Conservation (phyloP, 2,113 vertebrate genomes). For the Galbula dea region DNA sequence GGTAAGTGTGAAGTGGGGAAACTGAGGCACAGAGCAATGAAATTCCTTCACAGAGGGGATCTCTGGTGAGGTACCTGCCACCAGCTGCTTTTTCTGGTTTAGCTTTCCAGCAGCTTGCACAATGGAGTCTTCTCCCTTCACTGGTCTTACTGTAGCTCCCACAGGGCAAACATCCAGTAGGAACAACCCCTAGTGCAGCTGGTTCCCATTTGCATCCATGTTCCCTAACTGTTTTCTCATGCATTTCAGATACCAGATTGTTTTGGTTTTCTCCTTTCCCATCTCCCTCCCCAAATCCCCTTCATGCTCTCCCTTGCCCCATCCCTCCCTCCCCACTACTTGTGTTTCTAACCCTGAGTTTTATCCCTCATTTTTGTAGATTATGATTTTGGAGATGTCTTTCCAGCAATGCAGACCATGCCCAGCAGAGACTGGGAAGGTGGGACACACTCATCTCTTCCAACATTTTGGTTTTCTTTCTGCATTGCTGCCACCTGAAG, state of each 20-base stretch:
- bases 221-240: background rate
- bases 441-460: constrained; percentile 85
- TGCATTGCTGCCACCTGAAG: constrained; percentile 61
- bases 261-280: constrained; percentile 13
- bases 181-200: background rate
- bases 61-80: background rate
- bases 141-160: background rate
- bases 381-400: constrained; percentile 99
- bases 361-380: constrained; percentile 96
- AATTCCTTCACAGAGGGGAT: background rate
- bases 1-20: background rate
- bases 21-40: background rate
- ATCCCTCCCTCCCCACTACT: background rate
- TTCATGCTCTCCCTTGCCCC: background rate
- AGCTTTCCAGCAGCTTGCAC: background rate
- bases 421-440: constrained; percentile 99
- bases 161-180: background rate
- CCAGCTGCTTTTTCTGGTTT: background rate
- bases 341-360: constrained; percentile 79
- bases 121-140: background rate
- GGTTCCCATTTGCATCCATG: background rate
- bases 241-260: background rate
- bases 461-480: constrained; percentile 55
- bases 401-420: constrained; percentile 95
- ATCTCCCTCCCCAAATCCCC: background rate